A percentile compares a stretch with the other conserved stretches of the same genome.
Conservation (phyloP, 2,113 vertebrate species). For the Pteropus alecto region DNA sequence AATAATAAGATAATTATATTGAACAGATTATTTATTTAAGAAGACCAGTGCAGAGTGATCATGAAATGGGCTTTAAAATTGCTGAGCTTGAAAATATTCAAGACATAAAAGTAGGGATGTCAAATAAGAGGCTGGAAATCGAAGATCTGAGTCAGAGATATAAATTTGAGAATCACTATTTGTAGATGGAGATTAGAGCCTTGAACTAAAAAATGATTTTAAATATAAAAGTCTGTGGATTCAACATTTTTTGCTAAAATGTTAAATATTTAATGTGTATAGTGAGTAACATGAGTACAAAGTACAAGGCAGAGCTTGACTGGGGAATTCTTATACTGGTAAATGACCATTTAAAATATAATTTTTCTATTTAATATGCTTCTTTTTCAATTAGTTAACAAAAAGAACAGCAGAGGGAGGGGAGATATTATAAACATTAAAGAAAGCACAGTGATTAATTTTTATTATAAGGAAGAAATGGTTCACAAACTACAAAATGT, state of each 20-base stretch:
- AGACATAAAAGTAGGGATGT: not conserved
- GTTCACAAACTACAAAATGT: conserved; percentile 4
- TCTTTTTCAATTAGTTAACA: conserved; percentile 11
- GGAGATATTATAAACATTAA: not conserved
- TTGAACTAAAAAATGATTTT: not conserved
- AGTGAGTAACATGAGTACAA: not conserved
- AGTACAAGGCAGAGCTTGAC: not conserved
- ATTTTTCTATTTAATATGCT: conserved; percentile 1
- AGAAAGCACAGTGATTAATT: conserved; percentile 23
- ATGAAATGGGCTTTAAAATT: not conserved
- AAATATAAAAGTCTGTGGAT: not conserved
- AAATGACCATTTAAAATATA: not conserved
- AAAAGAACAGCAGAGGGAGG: not conserved
- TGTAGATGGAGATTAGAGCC: not conserved
- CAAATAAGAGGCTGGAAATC: not conserved
- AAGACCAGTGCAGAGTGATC: not conserved
- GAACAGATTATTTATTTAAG: not conserved
- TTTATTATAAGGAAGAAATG: conserved; percentile 32
- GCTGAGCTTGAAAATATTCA: not conserved
- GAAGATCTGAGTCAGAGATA: not conserved
- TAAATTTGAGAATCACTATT: not conserved
- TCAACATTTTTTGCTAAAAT: conserved; percentile 33
- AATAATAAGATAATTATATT: not conserved
- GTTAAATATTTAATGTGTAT: not conserved
- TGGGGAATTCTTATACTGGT: not conserved